Base-by-base conservation (phyloP, 2,113 vertebrate genomes). In the Collichthys lucidus region DNA sequence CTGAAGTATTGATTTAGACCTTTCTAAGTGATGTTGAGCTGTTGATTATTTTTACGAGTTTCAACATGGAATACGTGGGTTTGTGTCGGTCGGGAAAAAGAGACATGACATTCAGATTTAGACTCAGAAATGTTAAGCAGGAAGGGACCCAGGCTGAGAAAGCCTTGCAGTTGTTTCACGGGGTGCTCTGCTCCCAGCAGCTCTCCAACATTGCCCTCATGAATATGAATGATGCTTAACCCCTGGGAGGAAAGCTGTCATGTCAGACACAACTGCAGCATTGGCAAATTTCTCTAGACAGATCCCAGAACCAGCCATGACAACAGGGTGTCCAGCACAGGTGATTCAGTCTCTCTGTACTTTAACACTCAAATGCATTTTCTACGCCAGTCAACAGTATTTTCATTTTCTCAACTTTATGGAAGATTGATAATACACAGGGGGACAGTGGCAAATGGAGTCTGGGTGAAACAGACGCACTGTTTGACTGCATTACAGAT, bases 221-320 rank as follows among this genome's bases (percentile, higher is more conserved):
- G 89, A 91, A 92, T 93, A 93, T 92, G 87, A 86, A 93, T 91
- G 89, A 77, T 14, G 80, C 81, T 80, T 87, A 86, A 83, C 88
- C 80, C 92, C 87, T 59, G 47, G 75, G 88, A 89, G 67, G 68
- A 74, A 71, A 75, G 68, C 86, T 83, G 87, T 86, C 87, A 31
- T 87, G 92, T 92, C 86, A 83, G 68, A 92, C 90, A 89, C 57
- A 66, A 86, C 80, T 88, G 90, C 89, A 76, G 88, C 77, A 66
- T 50, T 44, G 78, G 83, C 85, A 83, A 42, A 90, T 80, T 87
- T 77, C 80, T 78, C 53, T 69, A 84, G 86, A 86, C 74, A 79
- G 42, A 87, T 78, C 66, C 74, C 68, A 55, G 59, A 80, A n/a
- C 66, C 61, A 59, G 53, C 80, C 52, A 12, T 61, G 66, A 91